These are phyloP conservation scores for Columba livia DNA, from an alignment of 2,113 vertebrate species.

Conservation along the genomic window DNA sequence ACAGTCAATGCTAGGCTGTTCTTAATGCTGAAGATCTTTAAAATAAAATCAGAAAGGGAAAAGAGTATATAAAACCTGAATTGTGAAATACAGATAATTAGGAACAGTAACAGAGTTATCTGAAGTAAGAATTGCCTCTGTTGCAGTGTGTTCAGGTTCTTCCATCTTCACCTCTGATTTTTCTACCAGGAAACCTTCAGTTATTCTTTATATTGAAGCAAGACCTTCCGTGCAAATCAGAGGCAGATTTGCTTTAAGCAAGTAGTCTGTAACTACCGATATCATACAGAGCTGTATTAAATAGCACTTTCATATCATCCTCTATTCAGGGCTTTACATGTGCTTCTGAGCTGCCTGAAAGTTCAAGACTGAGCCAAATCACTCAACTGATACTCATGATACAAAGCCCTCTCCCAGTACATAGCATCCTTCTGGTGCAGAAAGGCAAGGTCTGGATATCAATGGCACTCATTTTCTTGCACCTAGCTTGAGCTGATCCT, in stretches of 20 bases:
- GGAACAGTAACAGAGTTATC: not conserved
- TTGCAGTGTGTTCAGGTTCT: not conserved
- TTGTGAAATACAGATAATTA: not conserved
- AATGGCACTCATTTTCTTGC: accelerated
- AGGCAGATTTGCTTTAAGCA: not conserved
- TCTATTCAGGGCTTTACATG: not conserved
- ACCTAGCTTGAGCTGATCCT: not conserved
- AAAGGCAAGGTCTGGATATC: not conserved
- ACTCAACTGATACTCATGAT: not conserved
- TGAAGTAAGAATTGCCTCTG: not conserved
- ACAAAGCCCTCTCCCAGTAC: not conserved
- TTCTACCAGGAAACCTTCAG: not conserved
- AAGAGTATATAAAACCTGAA: not conserved
- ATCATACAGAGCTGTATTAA: not conserved
- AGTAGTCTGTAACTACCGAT: not conserved
- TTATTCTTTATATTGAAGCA: not conserved
- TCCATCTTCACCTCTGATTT: not conserved
- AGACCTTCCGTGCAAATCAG: not conserved
- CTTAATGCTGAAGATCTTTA: not conserved
- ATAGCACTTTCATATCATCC: not conserved
- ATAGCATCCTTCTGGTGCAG: not conserved
- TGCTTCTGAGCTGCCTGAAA: not conserved
- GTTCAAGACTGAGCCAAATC: not conserved
- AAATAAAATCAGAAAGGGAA: not conserved
- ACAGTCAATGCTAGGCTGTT: not conserved